These are phyloP conservation scores for Hiodon alosoides DNA, from an alignment of 2,113 vertebrate genomes.

Conservation along the genomic window DNA sequence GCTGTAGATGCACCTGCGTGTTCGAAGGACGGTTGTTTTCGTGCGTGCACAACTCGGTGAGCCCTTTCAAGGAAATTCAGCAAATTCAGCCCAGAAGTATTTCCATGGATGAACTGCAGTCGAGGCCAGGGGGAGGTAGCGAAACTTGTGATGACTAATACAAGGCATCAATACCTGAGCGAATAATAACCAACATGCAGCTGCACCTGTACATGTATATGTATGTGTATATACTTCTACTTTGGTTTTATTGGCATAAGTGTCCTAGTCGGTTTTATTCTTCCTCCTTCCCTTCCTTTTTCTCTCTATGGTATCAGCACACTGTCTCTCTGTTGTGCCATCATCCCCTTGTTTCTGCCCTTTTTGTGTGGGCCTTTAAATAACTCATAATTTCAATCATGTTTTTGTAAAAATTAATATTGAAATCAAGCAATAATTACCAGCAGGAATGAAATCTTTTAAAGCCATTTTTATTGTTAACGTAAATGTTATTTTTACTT, in stretches of 20 bases:
- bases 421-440: conserved; percentile 50
- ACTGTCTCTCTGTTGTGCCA: background rate
- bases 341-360: conserved; percentile 12
- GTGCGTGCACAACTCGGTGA: too few species aligned
- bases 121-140: background rate
- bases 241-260: conserved; percentile 28
- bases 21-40: too few species aligned
- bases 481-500: conserved; percentile 31
- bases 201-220: background rate
- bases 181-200: background rate
- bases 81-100: background rate
- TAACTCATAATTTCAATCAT: background rate
- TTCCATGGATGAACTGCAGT: conserved; percentile 1
- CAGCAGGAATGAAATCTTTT: conserved; percentile 47
- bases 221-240: conserved; percentile 16
- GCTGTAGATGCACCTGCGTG: background rate
- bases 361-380: conserved; percentile 5
- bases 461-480: conserved; percentile 54
- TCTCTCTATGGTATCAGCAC: conserved; percentile 21
- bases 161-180: too few species aligned
- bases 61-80: too few species aligned
- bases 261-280: conserved; percentile 31
- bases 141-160: background rate
- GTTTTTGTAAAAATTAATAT: conserved; percentile 13
- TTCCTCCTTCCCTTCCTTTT: background rate